A percentile compares a stretch with the other conserved stretches of the same genome.
phyloP scores from a whole-genome alignment of 2,797 vertebrate species.

The Eurystomus glaucurus region DNA sequence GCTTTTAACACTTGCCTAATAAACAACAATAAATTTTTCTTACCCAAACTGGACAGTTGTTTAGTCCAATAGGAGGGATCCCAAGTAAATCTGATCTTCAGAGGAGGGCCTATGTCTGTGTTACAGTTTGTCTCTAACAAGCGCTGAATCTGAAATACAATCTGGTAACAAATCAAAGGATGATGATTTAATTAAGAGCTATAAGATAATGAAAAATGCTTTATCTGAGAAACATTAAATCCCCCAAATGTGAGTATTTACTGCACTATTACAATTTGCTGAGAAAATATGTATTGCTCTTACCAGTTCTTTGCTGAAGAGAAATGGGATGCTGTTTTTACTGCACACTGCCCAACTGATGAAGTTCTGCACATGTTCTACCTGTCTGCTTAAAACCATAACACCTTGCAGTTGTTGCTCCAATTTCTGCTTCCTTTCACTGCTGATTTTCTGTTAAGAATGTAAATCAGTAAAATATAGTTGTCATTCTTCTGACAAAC shows the following conservation, averaged over 20 bases:
- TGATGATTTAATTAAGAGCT: not conserved
- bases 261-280: not conserved
- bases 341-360: slow-evolving; percentile 94
- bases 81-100: slow-evolving; percentile 97
- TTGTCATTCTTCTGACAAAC: not conserved
- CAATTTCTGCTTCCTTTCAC: slow-evolving; percentile 91
- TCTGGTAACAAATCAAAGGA: slow-evolving; percentile 82
- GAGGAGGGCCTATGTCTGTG: slow-evolving; percentile 87
- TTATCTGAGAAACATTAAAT: not conserved
- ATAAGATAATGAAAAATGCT: not conserved
- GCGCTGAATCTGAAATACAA: slow-evolving; percentile 96
- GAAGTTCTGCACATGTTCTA: slow-evolving; percentile 97
- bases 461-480: not conserved
- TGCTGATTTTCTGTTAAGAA: slow-evolving; percentile 90
- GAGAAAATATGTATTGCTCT: slow-evolving; percentile 29
- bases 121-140: slow-evolving; percentile 90
- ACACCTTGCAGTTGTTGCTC: slow-evolving; percentile 94
- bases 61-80: slow-evolving; percentile 98
- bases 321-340: slow-evolving; percentile 92
- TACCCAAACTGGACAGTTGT: slow-evolving; percentile 94
- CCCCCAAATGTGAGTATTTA: not conserved
- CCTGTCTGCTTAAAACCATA: slow-evolving; percentile 92
- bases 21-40: not conserved
- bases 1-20: not conserved
- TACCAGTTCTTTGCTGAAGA: slow-evolving; percentile 98